phyloP scores from a whole-genome alignment of 2,888 invertebrate species.

The Tricholauxania praeusta region DNA sequence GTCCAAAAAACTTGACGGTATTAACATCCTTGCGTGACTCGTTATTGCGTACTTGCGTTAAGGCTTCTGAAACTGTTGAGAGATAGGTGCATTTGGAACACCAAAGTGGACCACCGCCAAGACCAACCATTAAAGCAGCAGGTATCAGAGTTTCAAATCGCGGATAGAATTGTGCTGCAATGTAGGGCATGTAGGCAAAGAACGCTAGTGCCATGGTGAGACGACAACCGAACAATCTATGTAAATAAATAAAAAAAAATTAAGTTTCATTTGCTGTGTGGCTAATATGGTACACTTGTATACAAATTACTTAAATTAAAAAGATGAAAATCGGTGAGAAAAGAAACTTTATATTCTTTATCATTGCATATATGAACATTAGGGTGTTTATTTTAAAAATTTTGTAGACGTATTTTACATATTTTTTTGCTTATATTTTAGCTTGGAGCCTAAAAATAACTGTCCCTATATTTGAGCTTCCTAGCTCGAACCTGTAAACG shows the following conservation, averaged over 20 bases:
- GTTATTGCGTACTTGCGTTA: conserved; percentile 76
- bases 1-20: conserved; percentile 92
- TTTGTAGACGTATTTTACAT: too few relatives aligned
- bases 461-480: too few relatives aligned
- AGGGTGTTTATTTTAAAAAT: too few relatives aligned
- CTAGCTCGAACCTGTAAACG: too few relatives aligned
- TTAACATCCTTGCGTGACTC: conserved; percentile 77
- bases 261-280: too few relatives aligned
- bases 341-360: too few relatives aligned
- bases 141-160: conserved; percentile 86
- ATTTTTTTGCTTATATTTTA: too few relatives aligned
- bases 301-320: too few relatives aligned
- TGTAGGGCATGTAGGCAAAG: conserved; percentile 91
- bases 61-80: conserved; percentile 85
- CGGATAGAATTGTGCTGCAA: conserved; percentile 90
- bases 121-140: conserved; percentile 69
- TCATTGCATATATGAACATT: too few relatives aligned
- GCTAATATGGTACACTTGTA: too few relatives aligned
- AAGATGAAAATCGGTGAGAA: too few relatives aligned
- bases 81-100: conserved; percentile 96
- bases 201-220: conserved; percentile 89
- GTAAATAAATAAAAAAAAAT: conserved; percentile 29
- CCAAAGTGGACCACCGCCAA: conserved; percentile 95
- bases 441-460: too few relatives aligned
- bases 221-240: conserved; percentile 89